Conservation (phyloP, 1,140 invertebrate species). For the Triops longicaudatus region DNA sequence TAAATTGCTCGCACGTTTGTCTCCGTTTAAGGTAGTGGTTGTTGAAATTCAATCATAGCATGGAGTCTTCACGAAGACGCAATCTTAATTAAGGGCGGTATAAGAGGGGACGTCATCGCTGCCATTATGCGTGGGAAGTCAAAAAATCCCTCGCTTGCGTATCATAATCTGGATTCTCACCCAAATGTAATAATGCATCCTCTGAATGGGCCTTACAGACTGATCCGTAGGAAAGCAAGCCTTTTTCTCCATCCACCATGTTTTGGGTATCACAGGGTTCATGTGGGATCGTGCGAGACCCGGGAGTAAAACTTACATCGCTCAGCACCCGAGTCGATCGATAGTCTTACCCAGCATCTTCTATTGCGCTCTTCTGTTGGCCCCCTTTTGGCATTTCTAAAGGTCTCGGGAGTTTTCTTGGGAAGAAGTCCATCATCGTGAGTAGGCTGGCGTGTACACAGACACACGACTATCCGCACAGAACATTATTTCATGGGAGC, state of each 20-base stretch:
- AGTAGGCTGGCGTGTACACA: too few relatives aligned
- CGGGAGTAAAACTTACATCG: constrained; percentile 3
- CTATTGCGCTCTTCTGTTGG: neutral
- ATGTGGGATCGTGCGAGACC: neutral
- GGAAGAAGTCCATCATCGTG: too few relatives aligned
- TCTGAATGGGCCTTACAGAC: neutral
- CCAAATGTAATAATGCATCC: neutral
- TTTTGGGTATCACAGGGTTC: neutral
- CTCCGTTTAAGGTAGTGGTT: neutral
- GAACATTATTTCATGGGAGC: too few relatives aligned
- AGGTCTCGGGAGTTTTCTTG: neutral
- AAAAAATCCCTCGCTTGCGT: neutral
- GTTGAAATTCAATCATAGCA: neutral
- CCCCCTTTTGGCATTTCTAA: neutral
- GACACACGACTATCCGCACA: too few relatives aligned
- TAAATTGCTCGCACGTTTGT: neutral
- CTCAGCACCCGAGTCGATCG: neutral
- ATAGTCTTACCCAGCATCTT: neutral
- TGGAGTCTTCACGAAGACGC: neutral
- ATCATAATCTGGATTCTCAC: neutral
- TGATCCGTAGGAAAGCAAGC: neutral
- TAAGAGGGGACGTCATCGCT: neutral
- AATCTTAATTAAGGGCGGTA: neutral
- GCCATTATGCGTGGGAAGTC: neutral
- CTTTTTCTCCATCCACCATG: neutral